These are phyloP conservation scores for Liasis olivaceus DNA, from an alignment of 2,797 vertebrate genomes.

Conservation along the genomic window DNA sequence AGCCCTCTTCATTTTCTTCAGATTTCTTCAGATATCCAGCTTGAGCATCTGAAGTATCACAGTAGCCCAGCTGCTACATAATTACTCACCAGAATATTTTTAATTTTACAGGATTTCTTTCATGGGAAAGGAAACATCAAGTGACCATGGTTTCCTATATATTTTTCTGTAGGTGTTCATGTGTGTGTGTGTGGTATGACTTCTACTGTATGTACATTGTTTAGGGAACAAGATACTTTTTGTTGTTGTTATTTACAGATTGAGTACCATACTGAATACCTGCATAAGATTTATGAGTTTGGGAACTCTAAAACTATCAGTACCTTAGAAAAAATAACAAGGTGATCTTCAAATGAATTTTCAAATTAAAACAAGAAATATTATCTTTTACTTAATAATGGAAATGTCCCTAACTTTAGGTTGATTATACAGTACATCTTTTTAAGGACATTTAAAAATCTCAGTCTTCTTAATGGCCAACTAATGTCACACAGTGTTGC, in stretches of 20 bases:
- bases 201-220: too few species aligned
- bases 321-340: background rate
- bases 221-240: too few species aligned
- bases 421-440: background rate
- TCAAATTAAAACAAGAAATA: background rate
- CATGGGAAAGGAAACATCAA: too few species aligned
- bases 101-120: too few species aligned
- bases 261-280: background rate
- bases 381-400: background rate
- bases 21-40: background rate
- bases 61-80: background rate
- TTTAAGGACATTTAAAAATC: background rate
- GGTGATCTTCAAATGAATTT: background rate
- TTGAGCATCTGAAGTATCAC: background rate
- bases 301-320: background rate
- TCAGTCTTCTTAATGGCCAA: background rate
- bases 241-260: too few species aligned
- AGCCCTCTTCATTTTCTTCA: background rate
- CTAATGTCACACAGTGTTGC: background rate
- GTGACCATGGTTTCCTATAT: too few species aligned
- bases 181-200: too few species aligned
- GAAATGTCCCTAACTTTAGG: background rate
- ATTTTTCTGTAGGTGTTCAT: too few species aligned
- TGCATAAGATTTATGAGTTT: background rate
- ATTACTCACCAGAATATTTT: too few species aligned